Base-by-base conservation (phyloP, 2,888 invertebrate genomes). In the Lepidocyrtinus sp. region DNA sequence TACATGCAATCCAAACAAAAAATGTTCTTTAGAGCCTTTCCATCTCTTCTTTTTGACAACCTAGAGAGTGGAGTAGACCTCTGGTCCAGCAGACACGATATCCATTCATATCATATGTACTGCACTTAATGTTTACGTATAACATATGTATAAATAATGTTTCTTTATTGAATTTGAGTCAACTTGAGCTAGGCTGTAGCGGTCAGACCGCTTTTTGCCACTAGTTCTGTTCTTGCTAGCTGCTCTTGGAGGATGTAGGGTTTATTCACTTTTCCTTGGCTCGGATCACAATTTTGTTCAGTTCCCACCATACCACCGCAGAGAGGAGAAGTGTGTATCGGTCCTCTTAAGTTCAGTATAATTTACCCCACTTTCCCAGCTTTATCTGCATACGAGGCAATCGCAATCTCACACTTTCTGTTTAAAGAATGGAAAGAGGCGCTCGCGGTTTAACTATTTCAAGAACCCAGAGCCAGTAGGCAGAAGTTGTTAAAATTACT, bases 191-290 rank as follows among this genome's bases (percentile, higher is more conserved):
- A n/a, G n/a, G n/a, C n/a, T n/a, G n/a, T n/a, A 36, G 36, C 36
- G 12, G 12, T n/a, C 12, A 22, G 22, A 36, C 67, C 27, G 67
- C 67, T 67, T 36, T n/a, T n/a, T n/a, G n/a, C n/a, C n/a, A n/a
- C n/a, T n/a, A n/a, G n/a, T n/a, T n/a, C n/a, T n/a, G n/a, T n/a
- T n/a, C n/a, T n/a, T n/a, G 22, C 21, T 26, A 19, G 55, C 50
- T 25, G 65, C 5, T 36, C 12, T 36, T 36, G 36, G 36, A 21
- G 15, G 36, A 45, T 2, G 36, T 25, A 65, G 26, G 67, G 75
- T 75, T 75, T 75, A 75, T 75, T 75, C 61, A 68, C 75, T 68
- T 62, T 67, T 61, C 26, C 45, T 45, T 62, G 62, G 12, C 71
- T 36, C 71, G 55, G 74, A n/a, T 36, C 36, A 36, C 36, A 68